These are phyloP conservation scores for Onychomys torridus DNA, from an alignment of 2,797 vertebrate species.

Conservation along the genomic window DNA sequence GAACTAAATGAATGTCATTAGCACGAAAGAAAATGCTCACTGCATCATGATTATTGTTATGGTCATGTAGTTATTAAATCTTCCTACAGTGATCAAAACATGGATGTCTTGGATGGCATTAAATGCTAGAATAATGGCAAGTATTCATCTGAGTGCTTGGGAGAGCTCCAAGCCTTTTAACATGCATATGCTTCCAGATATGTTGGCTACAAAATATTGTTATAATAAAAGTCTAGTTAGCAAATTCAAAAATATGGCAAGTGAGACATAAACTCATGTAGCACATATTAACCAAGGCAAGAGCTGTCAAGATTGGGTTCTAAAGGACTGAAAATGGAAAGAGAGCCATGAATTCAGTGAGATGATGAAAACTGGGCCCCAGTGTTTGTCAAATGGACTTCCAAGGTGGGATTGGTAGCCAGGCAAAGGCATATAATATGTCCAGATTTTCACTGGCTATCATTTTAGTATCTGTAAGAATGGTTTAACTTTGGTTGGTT, in stretches of 20 bases:
- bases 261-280: not conserved
- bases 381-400: not conserved
- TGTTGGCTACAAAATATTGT: not conserved
- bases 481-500: not conserved
- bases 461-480: not conserved
- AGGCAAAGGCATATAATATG: not conserved
- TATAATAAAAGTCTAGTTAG: not conserved
- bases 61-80: not conserved
- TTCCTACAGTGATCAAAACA: not conserved
- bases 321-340: not conserved
- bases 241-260: not conserved
- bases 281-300: not conserved
- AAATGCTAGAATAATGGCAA: not conserved
- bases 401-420: not conserved
- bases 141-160: not conserved
- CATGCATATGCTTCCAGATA: not conserved
- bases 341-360: not conserved
- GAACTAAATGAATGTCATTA: not conserved
- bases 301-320: not conserved
- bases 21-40: not conserved
- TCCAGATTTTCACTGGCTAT: not conserved
- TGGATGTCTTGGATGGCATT: not conserved
- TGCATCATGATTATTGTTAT: not conserved
- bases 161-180: not conserved
- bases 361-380: not conserved